These are phyloP conservation scores for Sitta carolinensis DNA, from an alignment of 2,797 vertebrate genomes.

Conservation along the genomic window DNA sequence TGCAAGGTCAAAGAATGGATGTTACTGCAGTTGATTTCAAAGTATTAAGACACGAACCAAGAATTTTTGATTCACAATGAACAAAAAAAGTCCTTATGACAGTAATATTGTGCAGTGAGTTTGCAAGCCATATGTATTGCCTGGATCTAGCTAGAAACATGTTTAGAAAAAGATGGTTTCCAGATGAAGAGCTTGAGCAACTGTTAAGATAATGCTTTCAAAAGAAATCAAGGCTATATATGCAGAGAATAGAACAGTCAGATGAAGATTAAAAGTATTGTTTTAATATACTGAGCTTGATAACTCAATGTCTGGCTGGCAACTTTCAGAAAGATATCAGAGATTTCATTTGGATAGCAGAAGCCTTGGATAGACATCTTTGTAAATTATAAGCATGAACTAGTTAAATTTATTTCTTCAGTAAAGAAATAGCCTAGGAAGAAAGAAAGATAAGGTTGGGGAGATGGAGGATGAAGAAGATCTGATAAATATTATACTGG, in stretches of 20 bases:
- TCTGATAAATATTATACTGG: background rate
- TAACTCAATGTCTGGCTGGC: slow-evolving; percentile 9
- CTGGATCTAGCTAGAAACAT: background rate
- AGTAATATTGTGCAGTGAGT: background rate
- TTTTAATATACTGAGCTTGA: slow-evolving; percentile 1
- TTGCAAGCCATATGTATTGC: background rate
- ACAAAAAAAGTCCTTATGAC: background rate
- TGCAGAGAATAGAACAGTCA: background rate
- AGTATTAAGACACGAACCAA: background rate
- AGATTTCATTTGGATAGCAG: slow-evolving; percentile 29
- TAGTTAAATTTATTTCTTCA: background rate
- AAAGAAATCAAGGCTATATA: background rate
- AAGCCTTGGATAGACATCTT: background rate
- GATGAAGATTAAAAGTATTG: slow-evolving; percentile 10
- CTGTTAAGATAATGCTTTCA: slow-evolving; percentile 22
- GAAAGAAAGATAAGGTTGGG: background rate
- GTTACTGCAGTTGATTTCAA: background rate
- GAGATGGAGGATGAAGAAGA: background rate
- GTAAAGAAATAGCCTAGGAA: background rate
- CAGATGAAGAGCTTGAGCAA: slow-evolving; percentile 34
- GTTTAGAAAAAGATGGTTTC: slow-evolving; percentile 5
- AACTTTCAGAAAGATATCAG: background rate
- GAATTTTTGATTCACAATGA: slow-evolving; percentile 1
- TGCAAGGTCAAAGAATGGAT: background rate
- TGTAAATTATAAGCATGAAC: background rate